Base-by-base conservation (phyloP, 1,140 invertebrate genomes). In the Berghia stephanieae region DNA sequence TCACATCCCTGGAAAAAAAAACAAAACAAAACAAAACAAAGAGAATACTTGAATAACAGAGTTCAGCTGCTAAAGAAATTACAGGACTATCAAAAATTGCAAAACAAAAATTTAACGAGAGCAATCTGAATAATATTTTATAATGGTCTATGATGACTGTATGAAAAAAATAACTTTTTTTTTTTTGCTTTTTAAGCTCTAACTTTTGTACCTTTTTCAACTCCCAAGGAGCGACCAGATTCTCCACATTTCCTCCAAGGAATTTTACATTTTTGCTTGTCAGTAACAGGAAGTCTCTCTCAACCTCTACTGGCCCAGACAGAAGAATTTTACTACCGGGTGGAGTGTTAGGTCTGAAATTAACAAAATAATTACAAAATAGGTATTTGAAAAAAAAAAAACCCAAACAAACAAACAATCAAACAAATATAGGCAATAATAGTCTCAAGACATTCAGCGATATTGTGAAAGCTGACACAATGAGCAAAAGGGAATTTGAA, bases 151-250 rank as follows among this genome's bases (percentile, higher is more conserved):
- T n/a, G n/a, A n/a, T n/a, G n/a, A n/a, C n/a, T n/a, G n/a, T n/a
- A n/a, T n/a, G n/a, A n/a, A n/a, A n/a, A n/a, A n/a, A n/a, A n/a
- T n/a, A n/a, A n/a, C n/a, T n/a, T n/a, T n/a, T n/a, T n/a, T n/a
- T n/a, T n/a, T n/a, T n/a, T n/a, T n/a, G n/a, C n/a, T n/a, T n/a
- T n/a, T n/a, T n/a, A n/a, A n/a, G n/a, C n/a, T n/a, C n/a, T n/a
- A n/a, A n/a, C n/a, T n/a, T n/a, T 79, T n/a, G n/a, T 86, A 93
- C 93, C 87, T 93, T 92, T 81, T 95, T 94, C 34, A 97, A 87
- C 87, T 96, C 94, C 96, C 96, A 97, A 87, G 95, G 96, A 84
- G 96, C 95, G 78, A 95, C 93, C 82, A 98, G 90, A 80, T 91
- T 92, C n/a, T 92, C 89, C 0, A 98, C 96, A 81, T 92, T 92